Base-by-base conservation (phyloP, 2,797 vertebrate species). In the Sebastes steindachneri region DNA sequence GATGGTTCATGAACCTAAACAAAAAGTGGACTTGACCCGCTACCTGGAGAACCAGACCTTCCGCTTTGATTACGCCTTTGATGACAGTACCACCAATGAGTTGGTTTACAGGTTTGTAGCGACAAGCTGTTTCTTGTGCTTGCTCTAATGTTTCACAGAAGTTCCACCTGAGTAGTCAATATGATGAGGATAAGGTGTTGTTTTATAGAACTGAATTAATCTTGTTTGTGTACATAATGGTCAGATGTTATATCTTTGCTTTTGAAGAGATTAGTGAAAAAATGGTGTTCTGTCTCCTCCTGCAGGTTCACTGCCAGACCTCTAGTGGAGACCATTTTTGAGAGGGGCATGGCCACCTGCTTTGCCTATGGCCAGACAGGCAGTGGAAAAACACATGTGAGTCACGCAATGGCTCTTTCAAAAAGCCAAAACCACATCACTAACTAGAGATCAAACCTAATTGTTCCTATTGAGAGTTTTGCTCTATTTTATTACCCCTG, bases 1-100 rank as follows among this genome's bases (percentile, higher is more conserved):
- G 85, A 99, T 99, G 98, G 98, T 99, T 79, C 98, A 99, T 86
- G 98, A 99, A 77, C 98, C 98, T 37, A 99, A 99, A 91, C 98
- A 99, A 91, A 99, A 99, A 89, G 98, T 99, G 87, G 98, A 99
- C 91, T 96, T 99, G 88, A 99, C 98, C 79, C 97, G 97, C 87
- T 99, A 96, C 95, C 94, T 99, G 91, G 98, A 99, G 94, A 99
- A 99, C 95, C 98, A 99, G 95, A 99, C 98, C 35, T 99, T 99
- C 93, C 97, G 98, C 89, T 99, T 99, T 80, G 98, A 99, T 93
- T 99, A 98, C 86, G 97, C 98, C 86, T 99, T 99, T 83, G 98
- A 99, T 85, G 98, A 99, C 91, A 97, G 90, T 68, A 92, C 97
- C 86, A 95, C 97, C 93, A 99, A 99, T 89, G 98, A 99, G 96